These are phyloP conservation scores for Eupristina koningsbergeri DNA, from an alignment of 1,140 invertebrate genomes.

Conservation along the genomic window DNA sequence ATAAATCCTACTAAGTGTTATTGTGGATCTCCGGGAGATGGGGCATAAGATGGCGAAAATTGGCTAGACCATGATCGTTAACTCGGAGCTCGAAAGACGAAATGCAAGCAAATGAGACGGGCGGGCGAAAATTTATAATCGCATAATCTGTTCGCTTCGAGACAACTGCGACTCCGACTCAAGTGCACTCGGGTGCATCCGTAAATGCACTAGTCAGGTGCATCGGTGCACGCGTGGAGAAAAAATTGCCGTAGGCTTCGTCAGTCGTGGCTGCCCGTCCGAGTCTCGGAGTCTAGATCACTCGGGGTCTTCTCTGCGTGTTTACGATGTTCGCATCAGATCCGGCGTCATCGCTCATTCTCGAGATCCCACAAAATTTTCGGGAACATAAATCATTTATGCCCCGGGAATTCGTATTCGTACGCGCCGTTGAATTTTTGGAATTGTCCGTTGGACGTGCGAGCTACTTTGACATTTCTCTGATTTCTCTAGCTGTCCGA, in stretches of 20 bases:
- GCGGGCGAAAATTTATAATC: conserved; percentile 36
- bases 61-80: conserved; percentile 35
- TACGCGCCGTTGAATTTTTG: not conserved
- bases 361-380: conserved; percentile 32
- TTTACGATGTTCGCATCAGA: conserved; percentile 25
- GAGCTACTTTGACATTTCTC: not conserved
- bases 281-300: not conserved
- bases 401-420: not conserved
- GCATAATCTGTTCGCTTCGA: conserved; percentile 7
- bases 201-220: no score
- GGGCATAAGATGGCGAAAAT: conserved; percentile 24
- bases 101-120: conserved; percentile 37
- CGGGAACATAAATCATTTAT: conserved; percentile 25
- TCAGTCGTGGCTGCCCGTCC: not conserved
- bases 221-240: not conserved
- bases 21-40: not conserved
- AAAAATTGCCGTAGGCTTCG: conserved; percentile 25
- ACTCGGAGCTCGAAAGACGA: conserved; percentile 32
- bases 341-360: conserved; percentile 32
- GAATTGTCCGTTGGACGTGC: not conserved
- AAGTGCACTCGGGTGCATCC: no score
- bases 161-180: not conserved
- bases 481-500: not conserved
- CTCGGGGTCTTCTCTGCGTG: not conserved
- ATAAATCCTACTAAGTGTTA: conserved; percentile 18